Evolutionary conservation across 1,140 invertebrate species (phyloP), one percentile per base, ranked within the genome.

Genomic region (Nixonia krombeini): DNA sequence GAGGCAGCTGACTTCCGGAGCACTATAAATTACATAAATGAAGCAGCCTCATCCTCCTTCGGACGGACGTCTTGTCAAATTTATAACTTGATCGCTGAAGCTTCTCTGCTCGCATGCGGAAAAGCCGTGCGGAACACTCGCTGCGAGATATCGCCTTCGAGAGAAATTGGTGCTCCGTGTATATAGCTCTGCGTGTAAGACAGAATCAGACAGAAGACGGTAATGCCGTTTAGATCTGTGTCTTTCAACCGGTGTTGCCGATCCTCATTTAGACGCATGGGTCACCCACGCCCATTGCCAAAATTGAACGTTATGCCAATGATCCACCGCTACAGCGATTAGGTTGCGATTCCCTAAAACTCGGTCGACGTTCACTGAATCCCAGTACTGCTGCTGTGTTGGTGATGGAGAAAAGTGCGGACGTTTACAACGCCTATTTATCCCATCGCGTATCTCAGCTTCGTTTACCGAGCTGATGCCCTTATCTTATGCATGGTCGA

Each of bases 11-110:
- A 70, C 71, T 78, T 47, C 44, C 58, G 49, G 52, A 65, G 73
- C 72, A 71, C 75, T 76, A 78, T 79, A 78, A 79, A 80, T 80
- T 80, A 78, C 77, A 72, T 79, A 81, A 81, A 80, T 78, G 75
- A 80, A 78, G 73, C 74, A 78, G 74, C 59, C 62, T 65, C 52
- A 58, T 72, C 8, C 10, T 28, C 13, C 18, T 13, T 35, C 25
- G 28, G 35, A 53, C 46, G 68, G 64, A 76, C 75, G 67, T 79
- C 76, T 76, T 79, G 72, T 72, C 66, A 79, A 79, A 74, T 79
- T 76, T 79, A 75, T 79, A 79, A 79, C 76, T 76, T 76, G 76
- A 76, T 79, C 75, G 72, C 68, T 69, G 42, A 49, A 51, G 64
- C 37, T 40, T 40, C 16, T 9, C 9, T 21, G 2, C 18, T 7